Conservation (phyloP, 2,113 vertebrate species). For the Salvator merianae region DNA sequence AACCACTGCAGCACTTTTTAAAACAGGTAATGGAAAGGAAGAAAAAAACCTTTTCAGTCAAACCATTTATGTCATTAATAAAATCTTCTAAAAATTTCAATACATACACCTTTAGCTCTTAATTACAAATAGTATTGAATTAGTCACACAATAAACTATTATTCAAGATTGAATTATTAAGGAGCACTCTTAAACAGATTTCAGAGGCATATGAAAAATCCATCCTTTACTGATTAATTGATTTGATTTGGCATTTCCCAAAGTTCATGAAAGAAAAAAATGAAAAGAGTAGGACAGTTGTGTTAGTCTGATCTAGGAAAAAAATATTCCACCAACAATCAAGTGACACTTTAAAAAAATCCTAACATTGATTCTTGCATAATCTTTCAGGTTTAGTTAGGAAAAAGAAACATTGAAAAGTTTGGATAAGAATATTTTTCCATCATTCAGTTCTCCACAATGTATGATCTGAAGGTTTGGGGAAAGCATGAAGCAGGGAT, state of each 20-base stretch:
- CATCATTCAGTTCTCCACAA: too few relatives aligned
- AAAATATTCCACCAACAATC: not conserved
- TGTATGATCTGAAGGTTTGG: too few relatives aligned
- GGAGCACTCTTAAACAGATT: not conserved
- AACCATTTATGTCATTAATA: not conserved
- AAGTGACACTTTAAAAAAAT: not conserved
- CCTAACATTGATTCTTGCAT: not conserved
- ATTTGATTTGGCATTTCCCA: not conserved
- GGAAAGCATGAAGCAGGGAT: too few relatives aligned
- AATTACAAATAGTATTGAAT: not conserved
- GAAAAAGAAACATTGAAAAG: too few relatives aligned
- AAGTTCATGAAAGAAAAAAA: not conserved
- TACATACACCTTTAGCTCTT: not conserved
- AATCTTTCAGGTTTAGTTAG: too few relatives aligned
- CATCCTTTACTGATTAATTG: not conserved
- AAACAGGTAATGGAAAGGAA: constrained; percentile 54
- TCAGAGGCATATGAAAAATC: not conserved
- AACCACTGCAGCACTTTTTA: constrained; percentile 87
- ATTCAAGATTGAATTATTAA: not conserved
- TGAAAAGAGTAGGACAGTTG: not conserved
- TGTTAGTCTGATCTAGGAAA: not conserved
- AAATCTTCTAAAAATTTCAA: not conserved
- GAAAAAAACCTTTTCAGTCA: constrained; percentile 28
- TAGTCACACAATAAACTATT: not conserved
- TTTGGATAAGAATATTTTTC: too few relatives aligned